Percentiles rank a stretch among this genome's conserved stretches.
Evolutionary conservation across 2,797 vertebrate genomes (phyloP).

Genomic region (Graptemys geographica): DNA sequence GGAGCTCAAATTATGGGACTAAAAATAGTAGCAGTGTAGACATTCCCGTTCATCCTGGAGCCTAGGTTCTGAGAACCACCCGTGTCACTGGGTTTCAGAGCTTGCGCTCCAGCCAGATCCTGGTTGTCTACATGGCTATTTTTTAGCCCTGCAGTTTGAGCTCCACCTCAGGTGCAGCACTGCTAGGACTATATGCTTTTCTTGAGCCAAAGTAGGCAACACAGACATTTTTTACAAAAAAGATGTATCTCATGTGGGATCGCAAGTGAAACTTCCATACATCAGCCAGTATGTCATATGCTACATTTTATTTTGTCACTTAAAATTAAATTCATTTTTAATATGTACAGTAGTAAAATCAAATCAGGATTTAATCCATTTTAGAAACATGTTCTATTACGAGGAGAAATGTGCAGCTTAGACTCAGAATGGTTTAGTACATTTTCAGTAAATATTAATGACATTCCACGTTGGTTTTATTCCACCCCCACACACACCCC

Average conservation of each 20-base stretch:
- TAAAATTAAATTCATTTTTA: slow-evolving; percentile 76
- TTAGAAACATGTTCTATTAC: slow-evolving; percentile 59
- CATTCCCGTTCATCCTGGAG: background rate
- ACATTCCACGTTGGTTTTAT: slow-evolving; percentile 21
- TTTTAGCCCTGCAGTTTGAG: background rate
- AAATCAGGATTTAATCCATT: slow-evolving; percentile 70
- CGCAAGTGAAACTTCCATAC: slow-evolving; percentile 42
- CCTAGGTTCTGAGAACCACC: background rate
- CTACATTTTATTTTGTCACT: slow-evolving; percentile 73
- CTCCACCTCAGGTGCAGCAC: background rate
- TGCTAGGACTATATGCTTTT: background rate
- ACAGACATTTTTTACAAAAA: slow-evolving; percentile 35
- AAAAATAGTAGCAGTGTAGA: background rate
- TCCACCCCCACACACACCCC: background rate
- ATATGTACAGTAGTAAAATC: slow-evolving; percentile 70
- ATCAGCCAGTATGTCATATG: slow-evolving; percentile 53
- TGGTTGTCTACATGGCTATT: background rate
- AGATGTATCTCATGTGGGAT: slow-evolving; percentile 26
- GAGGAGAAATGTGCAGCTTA: slow-evolving; percentile 17
- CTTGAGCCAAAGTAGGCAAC: slow-evolving; percentile 20
- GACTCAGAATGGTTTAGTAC: slow-evolving; percentile 21
- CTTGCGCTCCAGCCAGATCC: background rate
- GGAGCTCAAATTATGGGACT: background rate
- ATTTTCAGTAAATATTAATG: slow-evolving; percentile 70
- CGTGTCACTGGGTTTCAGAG: background rate